A percentile compares a stretch with the other conserved stretches of the same genome.
These are phyloP conservation scores for Turritopsis rubra DNA, from an alignment of 30 jellyfish, hydroid and myxozoan genomes.

Conservation along the genomic window DNA sequence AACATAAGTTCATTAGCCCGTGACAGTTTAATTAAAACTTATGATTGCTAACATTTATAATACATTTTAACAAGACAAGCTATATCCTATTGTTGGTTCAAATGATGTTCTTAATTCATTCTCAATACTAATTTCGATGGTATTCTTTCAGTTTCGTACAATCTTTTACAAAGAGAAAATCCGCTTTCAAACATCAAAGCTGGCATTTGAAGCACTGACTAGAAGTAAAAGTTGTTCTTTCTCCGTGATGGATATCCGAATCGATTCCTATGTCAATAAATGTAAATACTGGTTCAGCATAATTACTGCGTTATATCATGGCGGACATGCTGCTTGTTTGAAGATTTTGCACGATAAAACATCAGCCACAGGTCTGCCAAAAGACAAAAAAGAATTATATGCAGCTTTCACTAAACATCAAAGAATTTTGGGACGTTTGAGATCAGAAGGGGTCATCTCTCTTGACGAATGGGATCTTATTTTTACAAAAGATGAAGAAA, in stretches of 20 bases:
- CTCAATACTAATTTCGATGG: neutral
- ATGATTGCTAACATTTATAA: neutral
- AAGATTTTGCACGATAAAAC: constrained; percentile 21
- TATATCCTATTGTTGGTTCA: neutral
- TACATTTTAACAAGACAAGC: neutral
- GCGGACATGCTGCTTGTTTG: constrained; percentile 24
- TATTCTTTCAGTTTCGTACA: neutral
- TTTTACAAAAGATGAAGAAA: constrained; percentile 12
- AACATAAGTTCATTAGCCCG: too few species aligned
- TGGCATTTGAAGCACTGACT: too few species aligned
- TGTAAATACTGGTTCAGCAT: constrained; percentile 24
- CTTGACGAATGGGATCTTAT: constrained; percentile 15
- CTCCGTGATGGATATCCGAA: neutral
- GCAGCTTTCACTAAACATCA: constrained; percentile 3
- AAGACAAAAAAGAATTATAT: constrained; percentile 2
- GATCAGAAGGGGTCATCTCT: constrained; percentile 17
- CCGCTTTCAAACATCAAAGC: too few species aligned
- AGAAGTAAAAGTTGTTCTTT: neutral
- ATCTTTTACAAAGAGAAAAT: too few species aligned
- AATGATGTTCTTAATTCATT: neutral
- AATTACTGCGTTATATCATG: constrained; percentile 22
- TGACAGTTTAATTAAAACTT: too few species aligned
- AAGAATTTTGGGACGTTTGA: neutral
- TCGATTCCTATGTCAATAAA: constrained; percentile 25
- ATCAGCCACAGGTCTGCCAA: constrained; percentile 15